Conservation (phyloP, 1,140 invertebrate genomes). For the Drosophila subobscura region DNA sequence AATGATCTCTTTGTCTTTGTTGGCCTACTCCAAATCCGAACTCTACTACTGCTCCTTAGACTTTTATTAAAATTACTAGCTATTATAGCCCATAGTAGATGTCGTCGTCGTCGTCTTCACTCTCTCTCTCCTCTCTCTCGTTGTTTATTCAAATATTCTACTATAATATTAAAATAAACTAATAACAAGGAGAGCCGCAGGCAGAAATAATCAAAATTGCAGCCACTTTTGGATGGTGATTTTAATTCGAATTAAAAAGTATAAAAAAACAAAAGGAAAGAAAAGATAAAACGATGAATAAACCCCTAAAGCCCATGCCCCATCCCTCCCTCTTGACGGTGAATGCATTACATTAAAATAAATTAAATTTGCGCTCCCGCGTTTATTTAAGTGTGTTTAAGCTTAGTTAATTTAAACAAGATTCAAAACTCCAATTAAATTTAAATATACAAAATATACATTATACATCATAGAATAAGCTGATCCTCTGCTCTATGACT, state of each 20-base stretch:
- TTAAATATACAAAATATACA: conserved; percentile 76
- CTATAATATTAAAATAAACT: conserved; percentile 22
- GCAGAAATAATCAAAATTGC: conserved; percentile 50
- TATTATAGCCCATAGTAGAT: conserved; percentile 56
- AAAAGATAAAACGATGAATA: conserved; percentile 44
- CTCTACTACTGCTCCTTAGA: conserved; percentile 61
- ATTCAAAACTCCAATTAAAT: conserved; percentile 79
- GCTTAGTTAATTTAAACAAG: conserved; percentile 74
- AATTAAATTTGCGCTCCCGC: conserved; percentile 57
- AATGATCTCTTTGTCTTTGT: conserved; percentile 75
- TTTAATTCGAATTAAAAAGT: conserved; percentile 67
- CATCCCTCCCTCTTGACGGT: conserved; percentile 3
- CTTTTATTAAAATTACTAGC: conserved; percentile 78
- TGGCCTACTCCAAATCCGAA: conserved; percentile 54
- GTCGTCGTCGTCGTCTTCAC: conserved; percentile 51
- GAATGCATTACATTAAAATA: conserved; percentile 42
- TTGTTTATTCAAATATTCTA: conserved; percentile 61
- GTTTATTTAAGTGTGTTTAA: conserved; percentile 79
- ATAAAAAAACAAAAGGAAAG: not conserved
- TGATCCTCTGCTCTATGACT: too few relatives aligned
- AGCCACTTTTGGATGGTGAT: conserved; percentile 75
- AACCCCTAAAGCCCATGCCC: conserved; percentile 2
- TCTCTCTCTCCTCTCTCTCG: conserved; percentile 52
- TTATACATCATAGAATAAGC: conserved; percentile 9
- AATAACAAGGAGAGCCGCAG: conserved; percentile 36